Evolutionary conservation across 2,888 invertebrate genomes (phyloP).

Genomic region (Lasioglossum pauxillum): DNA sequence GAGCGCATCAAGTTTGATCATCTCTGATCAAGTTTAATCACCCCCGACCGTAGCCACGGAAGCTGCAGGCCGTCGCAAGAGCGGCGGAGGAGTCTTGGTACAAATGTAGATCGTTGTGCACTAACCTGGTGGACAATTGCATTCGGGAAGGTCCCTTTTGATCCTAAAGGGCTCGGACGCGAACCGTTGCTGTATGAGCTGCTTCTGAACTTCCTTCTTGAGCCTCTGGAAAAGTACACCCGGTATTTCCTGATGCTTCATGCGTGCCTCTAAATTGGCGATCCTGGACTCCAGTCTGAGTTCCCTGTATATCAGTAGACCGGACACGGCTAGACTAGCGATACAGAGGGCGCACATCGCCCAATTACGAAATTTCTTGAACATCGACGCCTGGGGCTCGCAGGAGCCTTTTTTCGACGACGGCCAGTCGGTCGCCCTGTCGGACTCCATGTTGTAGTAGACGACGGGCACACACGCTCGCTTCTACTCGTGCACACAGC

Average conservation of each 20-base stretch:
- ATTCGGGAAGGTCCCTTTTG: constrained; percentile 80
- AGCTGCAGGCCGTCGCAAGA: background rate
- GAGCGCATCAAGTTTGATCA: background rate
- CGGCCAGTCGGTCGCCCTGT: constrained; percentile 65
- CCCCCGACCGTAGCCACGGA: background rate
- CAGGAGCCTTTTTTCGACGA: constrained; percentile 67
- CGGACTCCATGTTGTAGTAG: constrained; percentile 73
- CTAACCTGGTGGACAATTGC: constrained; percentile 83
- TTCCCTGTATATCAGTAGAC: constrained; percentile 79
- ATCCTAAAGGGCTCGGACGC: constrained; percentile 72
- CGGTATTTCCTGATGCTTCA: constrained; percentile 64
- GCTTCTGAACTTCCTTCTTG: constrained; percentile 72
- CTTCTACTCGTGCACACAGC: constrained; percentile 51
- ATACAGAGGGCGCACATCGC: constrained; percentile 80
- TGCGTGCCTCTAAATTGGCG: constrained; percentile 76
- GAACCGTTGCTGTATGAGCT: constrained; percentile 60
- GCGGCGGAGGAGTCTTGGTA: background rate
- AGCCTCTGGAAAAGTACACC: constrained; percentile 73
- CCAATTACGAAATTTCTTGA: constrained; percentile 78
- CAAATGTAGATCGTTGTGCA: background rate
- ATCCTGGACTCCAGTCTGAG: constrained; percentile 78
- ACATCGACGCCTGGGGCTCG: constrained; percentile 75
- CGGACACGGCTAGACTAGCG: constrained; percentile 78
- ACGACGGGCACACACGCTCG: constrained; percentile 59
- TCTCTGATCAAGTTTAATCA: background rate